Evolutionary conservation across 2,888 invertebrate species (phyloP).

Genomic region (Mythimna impura): DNA sequence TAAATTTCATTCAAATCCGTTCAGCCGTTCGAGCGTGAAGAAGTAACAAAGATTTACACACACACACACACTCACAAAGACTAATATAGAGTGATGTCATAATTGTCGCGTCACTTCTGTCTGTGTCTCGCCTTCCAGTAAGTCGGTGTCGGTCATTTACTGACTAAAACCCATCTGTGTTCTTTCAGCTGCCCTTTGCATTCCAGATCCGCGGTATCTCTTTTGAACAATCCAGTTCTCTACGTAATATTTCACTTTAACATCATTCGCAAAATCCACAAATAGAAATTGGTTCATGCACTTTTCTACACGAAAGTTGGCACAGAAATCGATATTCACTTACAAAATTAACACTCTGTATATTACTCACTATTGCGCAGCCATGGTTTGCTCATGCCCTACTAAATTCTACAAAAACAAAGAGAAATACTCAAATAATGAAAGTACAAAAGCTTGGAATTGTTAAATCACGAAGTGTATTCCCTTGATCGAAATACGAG

Average conservation of each 20-base stretch:
- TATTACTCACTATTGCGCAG: conserved; percentile 4
- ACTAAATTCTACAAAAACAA: conserved; percentile 4
- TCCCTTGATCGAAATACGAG: conserved; percentile 55
- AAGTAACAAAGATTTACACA: too few relatives aligned
- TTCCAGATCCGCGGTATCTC: too few relatives aligned
- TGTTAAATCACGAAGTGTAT: conserved; percentile 56
- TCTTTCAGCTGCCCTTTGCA: too few relatives aligned
- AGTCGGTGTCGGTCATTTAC: too few relatives aligned
- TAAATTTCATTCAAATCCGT: too few relatives aligned
- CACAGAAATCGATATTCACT: conserved; percentile 36
- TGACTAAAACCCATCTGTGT: too few relatives aligned
- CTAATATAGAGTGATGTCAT: background rate
- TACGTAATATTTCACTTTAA: background rate
- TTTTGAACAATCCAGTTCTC: too few relatives aligned
- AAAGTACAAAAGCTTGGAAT: conserved; percentile 45
- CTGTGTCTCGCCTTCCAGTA: background rate
- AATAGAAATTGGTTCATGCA: conserved; percentile 27
- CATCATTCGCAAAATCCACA: conserved; percentile 5
- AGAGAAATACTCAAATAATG: conserved; percentile 25
- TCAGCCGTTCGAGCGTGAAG: too few relatives aligned
- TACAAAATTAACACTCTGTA: conserved; percentile 25
- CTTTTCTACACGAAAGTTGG: conserved; percentile 31
- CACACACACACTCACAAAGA: too few relatives aligned
- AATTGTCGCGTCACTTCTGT: background rate
- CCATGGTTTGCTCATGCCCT: background rate